A percentile compares a stretch with the other conserved stretches of the same genome.
Evolutionary conservation across 2,888 invertebrate genomes (phyloP).

Genomic region (Calliphora vomitoria): DNA sequence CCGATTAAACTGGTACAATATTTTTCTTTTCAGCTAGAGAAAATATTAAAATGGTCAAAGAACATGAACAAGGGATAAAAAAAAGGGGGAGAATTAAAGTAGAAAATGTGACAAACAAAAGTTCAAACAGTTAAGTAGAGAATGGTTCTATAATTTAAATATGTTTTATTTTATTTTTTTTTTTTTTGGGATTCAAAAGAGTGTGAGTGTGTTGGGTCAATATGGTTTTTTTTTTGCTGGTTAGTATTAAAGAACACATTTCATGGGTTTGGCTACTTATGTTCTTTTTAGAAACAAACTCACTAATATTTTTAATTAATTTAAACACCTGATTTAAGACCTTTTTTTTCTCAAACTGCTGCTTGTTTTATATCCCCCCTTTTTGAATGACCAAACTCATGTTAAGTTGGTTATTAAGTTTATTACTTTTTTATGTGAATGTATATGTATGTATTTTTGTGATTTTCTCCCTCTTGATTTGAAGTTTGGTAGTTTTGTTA

Average conservation of each 20-base stretch:
- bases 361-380: no score
- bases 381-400: conserved; percentile 25
- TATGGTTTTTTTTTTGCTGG: not conserved
- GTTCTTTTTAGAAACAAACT: not conserved
- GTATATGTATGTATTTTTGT: no score
- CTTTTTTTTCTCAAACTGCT: not conserved
- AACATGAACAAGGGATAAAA: not conserved
- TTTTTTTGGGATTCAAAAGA: not conserved
- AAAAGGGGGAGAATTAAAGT: not conserved
- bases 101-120: not conserved
- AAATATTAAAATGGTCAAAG: not conserved
- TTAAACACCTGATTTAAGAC: conserved; percentile 44
- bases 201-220: not conserved
- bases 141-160: conserved; percentile 17
- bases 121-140: not conserved
- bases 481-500: not conserved
- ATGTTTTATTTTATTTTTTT: conserved; percentile 17
- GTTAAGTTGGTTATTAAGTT: conserved; percentile 12
- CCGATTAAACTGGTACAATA: conserved; percentile 38
- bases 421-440: not conserved
- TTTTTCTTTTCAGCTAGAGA: not conserved
- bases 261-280: conserved; percentile 16
- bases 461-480: not conserved
- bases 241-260: not conserved
- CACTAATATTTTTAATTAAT: conserved; percentile 40